Percentiles rank a stretch among this genome's conserved stretches.
Evolutionary conservation across 2,113 vertebrate species (phyloP).

Genomic region (Vulpes vulpes): DNA sequence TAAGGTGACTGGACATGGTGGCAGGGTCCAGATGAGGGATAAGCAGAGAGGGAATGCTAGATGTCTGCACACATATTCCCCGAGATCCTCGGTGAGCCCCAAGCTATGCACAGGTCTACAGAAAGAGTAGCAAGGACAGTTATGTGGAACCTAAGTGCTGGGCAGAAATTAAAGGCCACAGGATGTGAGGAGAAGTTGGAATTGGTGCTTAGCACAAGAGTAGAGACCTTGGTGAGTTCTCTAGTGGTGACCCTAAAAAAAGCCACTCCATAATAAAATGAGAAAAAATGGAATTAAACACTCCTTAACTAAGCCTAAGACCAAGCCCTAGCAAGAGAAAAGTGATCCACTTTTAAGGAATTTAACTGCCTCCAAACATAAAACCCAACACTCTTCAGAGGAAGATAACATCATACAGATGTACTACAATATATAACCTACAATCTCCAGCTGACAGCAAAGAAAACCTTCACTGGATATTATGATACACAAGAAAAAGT

Average conservation of each 20-base stretch:
- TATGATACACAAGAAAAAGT: neutral
- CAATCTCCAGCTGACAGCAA: neutral
- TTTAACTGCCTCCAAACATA: neutral
- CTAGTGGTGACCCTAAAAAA: neutral
- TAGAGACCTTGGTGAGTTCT: neutral
- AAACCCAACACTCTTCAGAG: neutral
- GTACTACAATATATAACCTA: neutral
- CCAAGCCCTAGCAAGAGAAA: neutral
- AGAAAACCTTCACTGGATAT: neutral
- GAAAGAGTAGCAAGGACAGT: neutral
- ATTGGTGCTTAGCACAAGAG: neutral
- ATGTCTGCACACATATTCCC: too few relatives aligned
- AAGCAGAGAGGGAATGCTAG: too few relatives aligned
- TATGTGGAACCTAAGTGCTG: too few relatives aligned
- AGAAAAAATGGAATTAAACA: neutral
- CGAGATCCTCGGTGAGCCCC: neutral
- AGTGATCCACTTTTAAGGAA: neutral
- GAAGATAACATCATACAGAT: neutral
- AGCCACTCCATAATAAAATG: neutral
- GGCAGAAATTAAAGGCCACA: neutral
- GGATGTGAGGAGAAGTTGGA: accelerated
- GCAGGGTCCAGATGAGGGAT: accelerated
- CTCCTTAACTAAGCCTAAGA: neutral
- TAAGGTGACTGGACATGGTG: neutral
- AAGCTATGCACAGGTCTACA: neutral